Evolutionary conservation across 1,140 invertebrate species (phyloP).

Genomic region (Polypedilum pembai): DNA sequence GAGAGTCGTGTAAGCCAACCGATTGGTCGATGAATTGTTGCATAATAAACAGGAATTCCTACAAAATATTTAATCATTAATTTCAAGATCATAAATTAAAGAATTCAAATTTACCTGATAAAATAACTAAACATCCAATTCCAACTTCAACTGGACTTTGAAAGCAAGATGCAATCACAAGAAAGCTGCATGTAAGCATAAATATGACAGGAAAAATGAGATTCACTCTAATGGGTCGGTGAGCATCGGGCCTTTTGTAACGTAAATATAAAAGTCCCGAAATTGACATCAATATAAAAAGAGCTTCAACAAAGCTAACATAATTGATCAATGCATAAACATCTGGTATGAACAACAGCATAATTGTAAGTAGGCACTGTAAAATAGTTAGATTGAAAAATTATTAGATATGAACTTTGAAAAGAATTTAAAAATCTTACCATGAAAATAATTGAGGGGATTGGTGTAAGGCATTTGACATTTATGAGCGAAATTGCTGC

Average conservation of each 20-base stretch:
- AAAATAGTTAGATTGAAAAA: constrained; percentile 41
- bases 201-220: constrained; percentile 73
- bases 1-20: constrained; percentile 49
- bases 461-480: constrained; percentile 75
- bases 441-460: constrained; percentile 84
- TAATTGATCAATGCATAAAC: constrained; percentile 91
- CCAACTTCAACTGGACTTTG: constrained; percentile 70
- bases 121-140: constrained; percentile 72
- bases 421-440: constrained; percentile 48
- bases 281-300: constrained; percentile 87
- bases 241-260: constrained; percentile 61
- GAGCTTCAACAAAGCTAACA: constrained; percentile 84
- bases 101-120: constrained; percentile 44
- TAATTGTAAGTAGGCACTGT: constrained; percentile 70
- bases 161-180: constrained; percentile 75
- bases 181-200: constrained; percentile 73
- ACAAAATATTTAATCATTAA: constrained; percentile 31
- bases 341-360: constrained; percentile 73
- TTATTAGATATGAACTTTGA: constrained; percentile 15
- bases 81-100: not conserved
- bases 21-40: constrained; percentile 70
- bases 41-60: constrained; percentile 80
- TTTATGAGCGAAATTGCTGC: constrained; percentile 81
- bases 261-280: constrained; percentile 80
- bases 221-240: constrained; percentile 69